Evolutionary conservation across 2,888 invertebrate genomes (phyloP), one percentile per base, ranked within the genome.

Genomic region (Colletes collaris): DNA sequence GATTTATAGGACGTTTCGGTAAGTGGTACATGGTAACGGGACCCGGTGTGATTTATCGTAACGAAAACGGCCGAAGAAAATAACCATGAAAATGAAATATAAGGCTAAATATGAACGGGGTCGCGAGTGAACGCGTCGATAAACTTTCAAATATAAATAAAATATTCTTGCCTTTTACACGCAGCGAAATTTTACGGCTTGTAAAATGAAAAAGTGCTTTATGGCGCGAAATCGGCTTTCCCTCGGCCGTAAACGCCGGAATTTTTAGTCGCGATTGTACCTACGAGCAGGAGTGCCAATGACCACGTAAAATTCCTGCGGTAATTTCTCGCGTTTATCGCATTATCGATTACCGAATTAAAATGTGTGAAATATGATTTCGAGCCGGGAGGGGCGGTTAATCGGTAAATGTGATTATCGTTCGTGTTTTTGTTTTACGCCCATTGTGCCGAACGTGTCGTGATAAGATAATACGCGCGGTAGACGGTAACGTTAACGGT

Each of bases 341-440:
- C 64, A 74, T 84, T 86, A 87, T 86, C 86, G 87, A 84, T 86
- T 76, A 79, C 73, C 76, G 86, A 81, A 86, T 86, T 87, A 81
- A 87, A 87, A 82, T 79, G 67, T 67, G 87, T 87, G 86, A 86
- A 86, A 86, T 87, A 86, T 87, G 87, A 86, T 86, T 87, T 81
- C 76, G 68, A 62, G 55, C 69, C 62, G 68, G 68, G 66, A 70
- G 68, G 73, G 62, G 35, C 58, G 78, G 76, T 72, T 86, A 83
- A 87, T 78, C 81, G 63, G 72, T 56, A 72, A 82, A 86, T 63
- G 84, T 76, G 87, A 87, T 87, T 86, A 88, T 88, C 83, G 65
- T 60, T 3, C 40, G 63, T 80, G 85, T 88, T 88, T 87, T 85
- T 85, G 84, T 88, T 77, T 77, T 55, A 60, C 40, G 70, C 65